Conservation (phyloP, 2,797 vertebrate species). For the Sus cebifrons region DNA sequence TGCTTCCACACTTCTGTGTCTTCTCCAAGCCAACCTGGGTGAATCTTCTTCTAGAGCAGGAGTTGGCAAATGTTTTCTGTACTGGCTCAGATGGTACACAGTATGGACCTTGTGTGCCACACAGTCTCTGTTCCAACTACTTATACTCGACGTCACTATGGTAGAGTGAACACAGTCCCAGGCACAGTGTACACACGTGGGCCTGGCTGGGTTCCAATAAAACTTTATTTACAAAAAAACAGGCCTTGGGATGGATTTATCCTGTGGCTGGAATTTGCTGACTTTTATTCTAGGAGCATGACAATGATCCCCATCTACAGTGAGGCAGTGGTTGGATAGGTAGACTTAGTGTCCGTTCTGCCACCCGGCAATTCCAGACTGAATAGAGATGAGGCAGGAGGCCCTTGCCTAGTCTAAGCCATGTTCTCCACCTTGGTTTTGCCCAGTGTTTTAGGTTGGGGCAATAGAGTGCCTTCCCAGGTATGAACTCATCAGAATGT, state of each 20-base stretch:
- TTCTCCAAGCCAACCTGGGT: not conserved
- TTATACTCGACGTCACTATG: not conserved
- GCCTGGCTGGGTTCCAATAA: not conserved
- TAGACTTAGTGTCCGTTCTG: not conserved
- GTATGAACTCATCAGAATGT: not conserved
- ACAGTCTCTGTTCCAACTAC: not conserved
- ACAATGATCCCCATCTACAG: not conserved
- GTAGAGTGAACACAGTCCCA: not conserved
- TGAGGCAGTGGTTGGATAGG: not conserved
- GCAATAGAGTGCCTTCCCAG: not conserved
- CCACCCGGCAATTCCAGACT: not conserved
- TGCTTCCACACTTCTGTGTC: not conserved
- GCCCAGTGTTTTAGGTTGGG: not conserved
- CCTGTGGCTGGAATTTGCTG: not conserved
- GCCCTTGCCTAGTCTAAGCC: not conserved
- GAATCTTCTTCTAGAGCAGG: not conserved
- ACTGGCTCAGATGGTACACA: not conserved
- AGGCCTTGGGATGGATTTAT: not conserved
- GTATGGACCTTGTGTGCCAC: not conserved
- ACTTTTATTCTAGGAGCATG: not conserved
- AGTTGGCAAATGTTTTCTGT: not conserved
- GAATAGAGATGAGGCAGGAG: no score
- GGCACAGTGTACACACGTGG: not conserved
- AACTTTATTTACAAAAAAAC: not conserved
- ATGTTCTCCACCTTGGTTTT: not conserved